A percentile compares a stretch with the other conserved stretches of the same genome.
Conservation (phyloP, 2,113 vertebrate genomes). For the Andinoacara biseriatus region DNA sequence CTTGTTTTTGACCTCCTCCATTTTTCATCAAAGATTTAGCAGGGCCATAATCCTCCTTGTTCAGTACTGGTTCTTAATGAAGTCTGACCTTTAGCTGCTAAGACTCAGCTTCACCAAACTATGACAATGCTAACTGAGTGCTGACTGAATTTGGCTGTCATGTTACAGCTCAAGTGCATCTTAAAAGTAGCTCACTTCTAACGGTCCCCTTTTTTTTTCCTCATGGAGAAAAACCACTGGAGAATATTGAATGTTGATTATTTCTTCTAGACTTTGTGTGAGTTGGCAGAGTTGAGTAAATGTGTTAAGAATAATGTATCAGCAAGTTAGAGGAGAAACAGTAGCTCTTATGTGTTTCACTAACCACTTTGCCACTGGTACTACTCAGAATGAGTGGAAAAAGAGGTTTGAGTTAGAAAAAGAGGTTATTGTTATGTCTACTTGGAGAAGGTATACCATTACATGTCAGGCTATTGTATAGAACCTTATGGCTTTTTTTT, state of each 20-base stretch:
- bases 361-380: conserved; percentile 36
- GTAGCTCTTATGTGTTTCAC: conserved; percentile 43
- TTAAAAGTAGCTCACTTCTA: background rate
- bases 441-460: conserved; percentile 74
- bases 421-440: conserved; percentile 83
- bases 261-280: conserved; percentile 31
- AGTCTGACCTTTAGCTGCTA: conserved; percentile 46
- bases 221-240: background rate
- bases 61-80: conserved; percentile 69
- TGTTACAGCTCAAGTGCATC: background rate
- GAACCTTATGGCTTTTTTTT: conserved; percentile 5
- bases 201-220: background rate
- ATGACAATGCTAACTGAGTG: conserved; percentile 1
- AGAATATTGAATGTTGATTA: conserved; percentile 22
- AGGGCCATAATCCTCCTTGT: conserved; percentile 41
- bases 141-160: background rate
- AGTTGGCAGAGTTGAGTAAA: conserved; percentile 17
- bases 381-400: conserved; percentile 23
- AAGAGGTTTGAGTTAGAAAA: conserved; percentile 43
- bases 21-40: conserved; percentile 66
- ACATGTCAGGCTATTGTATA: conserved; percentile 55
- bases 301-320: conserved; percentile 14
- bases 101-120: conserved; percentile 10
- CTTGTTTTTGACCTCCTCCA: conserved; percentile 31
- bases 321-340: conserved; percentile 46